Evolutionary conservation across 2,888 invertebrate genomes (phyloP), one percentile per base, ranked within the genome.

Genomic region (Microctonus aethiopoides): DNA sequence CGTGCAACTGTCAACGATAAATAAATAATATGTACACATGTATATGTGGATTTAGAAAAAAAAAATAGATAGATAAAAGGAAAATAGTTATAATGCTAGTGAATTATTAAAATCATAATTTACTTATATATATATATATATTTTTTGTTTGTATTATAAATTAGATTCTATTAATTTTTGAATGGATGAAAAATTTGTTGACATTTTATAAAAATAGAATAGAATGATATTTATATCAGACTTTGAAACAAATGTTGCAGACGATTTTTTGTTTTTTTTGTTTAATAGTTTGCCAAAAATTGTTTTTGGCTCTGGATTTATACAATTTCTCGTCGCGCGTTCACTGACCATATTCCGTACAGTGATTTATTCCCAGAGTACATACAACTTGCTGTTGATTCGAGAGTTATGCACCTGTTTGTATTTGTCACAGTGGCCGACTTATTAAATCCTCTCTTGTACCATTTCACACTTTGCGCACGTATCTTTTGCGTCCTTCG

Each of bases 351-450:
- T 54, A 46, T 39, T 59, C 66, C 68, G 65, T 70, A 54, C 56
- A 62, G 22, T 54, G n/a, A 67, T 64, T 29, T 29, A 29, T 29
- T 29, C 7, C 5, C 29, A 29, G 4, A 29, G 7, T 29, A 29
- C 29, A 29, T 29, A 29, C 29, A 7, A 7, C 7, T 24, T 65
- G 52, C 70, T 68, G 69, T 39, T 29, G 41, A 46, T 26, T 39
- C 68, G 46, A 57, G 24, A 63, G 52, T 22, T 41, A 41, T 32
- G 68, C 81, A 81, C 78, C 80, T 81, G 80, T 75, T 74, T 62
- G 71, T 75, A 76, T 77, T 76, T 68, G 77, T 81, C 78, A 79
- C 69, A 63, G 72, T 75, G 72, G 75, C 73, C 70, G 72, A 74
- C 70, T 75, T 75, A 74, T 74, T 74, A 74, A 69, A 63, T 64